Percentiles rank a stretch among this genome's conserved stretches.
Evolutionary conservation across 2,888 invertebrate genomes (phyloP).

Genomic region (Melanchra persicariae): DNA sequence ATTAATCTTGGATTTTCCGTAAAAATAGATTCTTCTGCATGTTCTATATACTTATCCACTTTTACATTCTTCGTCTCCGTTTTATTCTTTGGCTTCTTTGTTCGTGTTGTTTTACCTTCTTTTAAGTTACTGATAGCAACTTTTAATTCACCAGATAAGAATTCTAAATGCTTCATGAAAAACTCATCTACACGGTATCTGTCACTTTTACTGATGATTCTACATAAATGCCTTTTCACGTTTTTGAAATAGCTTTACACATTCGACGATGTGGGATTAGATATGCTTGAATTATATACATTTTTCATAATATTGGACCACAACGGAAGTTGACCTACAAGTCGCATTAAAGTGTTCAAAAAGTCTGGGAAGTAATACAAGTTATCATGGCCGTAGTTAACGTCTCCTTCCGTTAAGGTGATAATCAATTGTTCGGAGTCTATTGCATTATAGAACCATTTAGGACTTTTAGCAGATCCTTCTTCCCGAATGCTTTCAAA

Average conservation of each 20-base stretch:
- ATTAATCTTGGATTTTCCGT: not conserved
- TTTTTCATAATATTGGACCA: conserved; percentile 3
- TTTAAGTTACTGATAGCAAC: conserved; percentile 9
- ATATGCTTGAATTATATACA: conserved; percentile 2
- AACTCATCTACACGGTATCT: conserved; percentile 2
- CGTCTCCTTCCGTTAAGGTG: conserved; percentile 1
- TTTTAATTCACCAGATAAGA: too few species aligned
- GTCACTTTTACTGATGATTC: too few species aligned
- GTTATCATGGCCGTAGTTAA: conserved; percentile 7
- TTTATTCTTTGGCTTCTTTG: not conserved
- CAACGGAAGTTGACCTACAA: conserved; percentile 1
- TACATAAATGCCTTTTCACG: too few species aligned
- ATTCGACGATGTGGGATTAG: conserved; percentile 1
- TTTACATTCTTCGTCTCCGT: conserved; percentile 1
- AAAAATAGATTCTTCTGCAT: conserved; percentile 6
- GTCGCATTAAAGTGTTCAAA: conserved; percentile 8
- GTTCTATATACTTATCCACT: conserved; percentile 3
- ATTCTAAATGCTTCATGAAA: conserved; percentile 4
- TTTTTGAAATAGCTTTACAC: not conserved
- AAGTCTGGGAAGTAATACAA: conserved; percentile 7
- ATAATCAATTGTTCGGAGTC: not conserved
- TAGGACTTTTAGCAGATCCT: not conserved
- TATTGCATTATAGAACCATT: conserved; percentile 1
- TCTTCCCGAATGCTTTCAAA: not conserved
- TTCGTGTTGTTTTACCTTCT: conserved; percentile 1